Conservation (phyloP, 2,113 vertebrate species). For the Percopsis transmontana region DNA sequence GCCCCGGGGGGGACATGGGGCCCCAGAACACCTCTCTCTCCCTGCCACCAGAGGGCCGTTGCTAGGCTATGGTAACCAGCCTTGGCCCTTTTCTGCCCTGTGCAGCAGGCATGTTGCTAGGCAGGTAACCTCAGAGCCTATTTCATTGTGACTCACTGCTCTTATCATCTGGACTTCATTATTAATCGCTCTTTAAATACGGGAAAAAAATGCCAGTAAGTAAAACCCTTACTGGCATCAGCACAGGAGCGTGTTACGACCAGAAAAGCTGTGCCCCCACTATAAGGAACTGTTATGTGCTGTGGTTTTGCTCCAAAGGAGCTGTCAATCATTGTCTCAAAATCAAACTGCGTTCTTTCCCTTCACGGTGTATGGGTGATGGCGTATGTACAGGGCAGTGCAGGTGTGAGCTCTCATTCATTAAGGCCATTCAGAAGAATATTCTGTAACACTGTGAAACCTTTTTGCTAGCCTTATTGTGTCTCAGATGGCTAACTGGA, state of each 20-base stretch:
- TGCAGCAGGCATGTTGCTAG: slow-evolving; percentile 43
- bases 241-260: too few relatives aligned
- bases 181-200: not conserved
- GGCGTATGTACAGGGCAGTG: too few relatives aligned
- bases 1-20: not conserved
- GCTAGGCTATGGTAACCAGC: slow-evolving; percentile 5
- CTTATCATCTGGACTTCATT: slow-evolving; percentile 26
- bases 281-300: too few relatives aligned
- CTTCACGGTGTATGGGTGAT: too few relatives aligned
- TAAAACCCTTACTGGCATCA: too few relatives aligned
- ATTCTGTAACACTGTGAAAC: too few relatives aligned
- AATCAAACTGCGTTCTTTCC: too few relatives aligned
- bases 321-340: too few relatives aligned
- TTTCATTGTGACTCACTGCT: slow-evolving; percentile 34
- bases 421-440: not conserved
- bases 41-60: slow-evolving; percentile 39
- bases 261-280: too few relatives aligned
- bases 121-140: slow-evolving; percentile 30
- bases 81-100: slow-evolving; percentile 5
- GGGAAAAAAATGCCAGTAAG: too few relatives aligned
- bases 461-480: slow-evolving; percentile 7
- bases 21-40: not conserved
- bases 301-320: too few relatives aligned
- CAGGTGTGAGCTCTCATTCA: slow-evolving; percentile 21
- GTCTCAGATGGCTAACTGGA: slow-evolving; percentile 32